Conservation (phyloP, 37 sponge, comb jelly and placozoan genomes). For the Beroe ovata region DNA sequence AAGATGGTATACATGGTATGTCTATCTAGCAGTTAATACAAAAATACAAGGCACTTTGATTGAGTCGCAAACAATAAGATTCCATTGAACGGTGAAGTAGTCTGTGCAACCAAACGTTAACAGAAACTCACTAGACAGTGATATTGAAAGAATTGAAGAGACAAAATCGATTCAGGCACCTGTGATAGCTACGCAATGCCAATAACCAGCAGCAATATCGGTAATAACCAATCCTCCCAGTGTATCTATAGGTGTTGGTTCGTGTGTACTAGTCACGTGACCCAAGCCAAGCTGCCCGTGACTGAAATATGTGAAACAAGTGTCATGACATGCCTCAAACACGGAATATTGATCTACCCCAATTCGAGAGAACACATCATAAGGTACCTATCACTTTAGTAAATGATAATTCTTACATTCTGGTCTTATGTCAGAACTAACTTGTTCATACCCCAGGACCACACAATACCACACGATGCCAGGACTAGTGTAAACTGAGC, state of each 20-base stretch:
- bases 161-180: too few species aligned
- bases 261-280: neutral
- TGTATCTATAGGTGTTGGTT: slow-evolving; percentile 46
- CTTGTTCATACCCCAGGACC: slow-evolving; percentile 67
- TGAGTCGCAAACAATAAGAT: too few species aligned
- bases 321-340: too few species aligned
- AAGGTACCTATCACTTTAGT: neutral
- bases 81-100: too few species aligned
- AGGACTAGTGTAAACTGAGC: slow-evolving; percentile 49
- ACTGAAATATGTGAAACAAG: too few species aligned
- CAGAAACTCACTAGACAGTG: too few species aligned
- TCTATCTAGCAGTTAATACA: too few species aligned
- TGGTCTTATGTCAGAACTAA: neutral
- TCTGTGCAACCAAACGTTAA: too few species aligned
- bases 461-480: slow-evolving; percentile 33
- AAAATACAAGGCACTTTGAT: too few species aligned
- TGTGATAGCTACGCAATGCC: slow-evolving; percentile 39
- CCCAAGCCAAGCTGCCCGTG: slow-evolving; percentile 35
- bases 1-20: too few species aligned
- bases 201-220: slow-evolving; percentile 27
- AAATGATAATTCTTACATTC: neutral
- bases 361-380: neutral
- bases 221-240: slow-evolving; percentile 32
- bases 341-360: neutral
- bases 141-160: too few species aligned